A percentile compares a stretch with the other conserved stretches of the same genome.
Evolutionary conservation across 2,113 vertebrate species (phyloP).

Genomic region (Glaucidium brasilianum): DNA sequence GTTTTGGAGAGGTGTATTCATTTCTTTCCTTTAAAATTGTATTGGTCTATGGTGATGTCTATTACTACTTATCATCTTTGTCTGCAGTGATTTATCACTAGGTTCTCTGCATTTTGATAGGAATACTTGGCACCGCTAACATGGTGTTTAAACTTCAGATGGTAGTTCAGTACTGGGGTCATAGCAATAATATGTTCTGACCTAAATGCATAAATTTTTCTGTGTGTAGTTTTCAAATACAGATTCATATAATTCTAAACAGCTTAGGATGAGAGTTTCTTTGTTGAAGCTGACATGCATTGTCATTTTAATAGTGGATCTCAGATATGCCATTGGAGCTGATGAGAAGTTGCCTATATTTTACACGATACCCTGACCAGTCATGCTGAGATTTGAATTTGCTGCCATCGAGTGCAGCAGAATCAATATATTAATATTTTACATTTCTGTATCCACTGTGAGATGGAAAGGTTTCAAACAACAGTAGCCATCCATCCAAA

Average conservation of each 20-base stretch:
- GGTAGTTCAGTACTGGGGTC: not conserved
- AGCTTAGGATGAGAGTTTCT: not conserved
- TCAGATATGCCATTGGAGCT: not conserved
- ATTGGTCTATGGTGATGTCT: not conserved
- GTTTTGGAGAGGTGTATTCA: not conserved
- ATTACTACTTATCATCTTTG: not conserved
- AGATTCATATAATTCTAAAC: not conserved
- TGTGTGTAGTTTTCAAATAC: not conserved
- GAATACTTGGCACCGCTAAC: not conserved
- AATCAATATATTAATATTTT: conserved; percentile 8
- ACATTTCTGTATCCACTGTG: not conserved
- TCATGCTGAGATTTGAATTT: conserved; percentile 30
- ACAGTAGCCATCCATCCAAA: not conserved
- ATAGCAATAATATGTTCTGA: not conserved
- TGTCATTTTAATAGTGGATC: not conserved
- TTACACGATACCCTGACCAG: not conserved
- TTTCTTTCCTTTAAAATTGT: not conserved
- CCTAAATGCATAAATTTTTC: not conserved
- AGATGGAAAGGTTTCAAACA: not conserved
- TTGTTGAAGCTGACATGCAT: not conserved
- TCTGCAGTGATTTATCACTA: not conserved
- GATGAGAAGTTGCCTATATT: not conserved
- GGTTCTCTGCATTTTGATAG: not conserved
- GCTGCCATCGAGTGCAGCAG: not conserved
- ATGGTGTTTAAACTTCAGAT: not conserved